Evolutionary conservation across 2,888 invertebrate genomes (phyloP), one percentile per base, ranked within the genome.

Genomic region (Synergus japonicus): DNA sequence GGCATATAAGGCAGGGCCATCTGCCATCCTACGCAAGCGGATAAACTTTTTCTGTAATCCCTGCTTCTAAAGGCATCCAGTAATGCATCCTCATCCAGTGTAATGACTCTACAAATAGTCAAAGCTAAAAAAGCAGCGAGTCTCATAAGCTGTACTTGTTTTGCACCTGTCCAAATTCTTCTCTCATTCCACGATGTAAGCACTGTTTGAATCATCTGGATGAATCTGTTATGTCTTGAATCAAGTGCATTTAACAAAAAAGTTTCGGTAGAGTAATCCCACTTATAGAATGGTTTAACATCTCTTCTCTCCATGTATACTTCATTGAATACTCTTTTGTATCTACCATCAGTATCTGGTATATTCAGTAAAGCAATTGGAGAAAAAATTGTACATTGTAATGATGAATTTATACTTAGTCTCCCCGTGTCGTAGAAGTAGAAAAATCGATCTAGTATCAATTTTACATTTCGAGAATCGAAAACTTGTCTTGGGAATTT

Each of bases 401-500:
- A 8, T 54, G 54, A 54, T n/a, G 4, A n/a, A 0, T 15, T n/a
- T 54, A 8, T n/a, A 8, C 8, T n/a, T 5, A 54, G n/a, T 54
- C 15, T 54, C 2, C 54, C 54, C 7, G 54, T 54, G 15, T 8
- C 8, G n/a, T 54, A 54, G n/a, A 54, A 54, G n/a, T 54, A 54
- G n/a, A 54, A 54, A 54, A 54, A 54, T n/a, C n/a, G 54, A 54
- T 8, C 15, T 54, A 54, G 9, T 0, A 54, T 54, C 0, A n/a
- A 54, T 54, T 54, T 54, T n/a, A 54, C 54, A 54, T 54, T 54
- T n/a, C 54, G n/a, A 54, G n/a, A 13, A 2, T 54, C n/a, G 54
- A n/a, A 54, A 54, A 54, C n/a, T n/a, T 54, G n/a, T 54, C 54
- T n/a, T n/a, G 54, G 54, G 8, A 54, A 54, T n/a, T 54, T 54